A percentile compares a stretch with the other conserved stretches of the same genome.
These are phyloP conservation scores for Gnathonemus longibarbis DNA, from an alignment of 2,113 vertebrate species.

Conservation along the genomic window DNA sequence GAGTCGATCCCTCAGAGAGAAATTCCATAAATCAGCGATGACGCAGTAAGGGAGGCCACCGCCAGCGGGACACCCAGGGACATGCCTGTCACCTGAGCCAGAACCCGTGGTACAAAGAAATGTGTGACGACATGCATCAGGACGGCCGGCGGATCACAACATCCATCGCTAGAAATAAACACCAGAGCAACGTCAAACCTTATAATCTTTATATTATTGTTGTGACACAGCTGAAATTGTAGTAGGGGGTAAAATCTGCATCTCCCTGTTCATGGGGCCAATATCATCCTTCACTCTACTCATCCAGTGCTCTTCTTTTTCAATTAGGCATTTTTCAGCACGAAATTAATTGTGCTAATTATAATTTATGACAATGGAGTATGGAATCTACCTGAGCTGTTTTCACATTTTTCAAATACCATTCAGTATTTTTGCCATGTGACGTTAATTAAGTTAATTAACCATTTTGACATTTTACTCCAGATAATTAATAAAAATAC, in stretches of 20 bases:
- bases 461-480: slow-evolving; percentile 63
- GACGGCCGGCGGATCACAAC: neutral
- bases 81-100: neutral
- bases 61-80: neutral
- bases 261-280: neutral
- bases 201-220: neutral
- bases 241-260: neutral
- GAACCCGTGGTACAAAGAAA: neutral
- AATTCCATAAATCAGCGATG: neutral
- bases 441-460: slow-evolving; percentile 68
- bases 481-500: slow-evolving; percentile 66
- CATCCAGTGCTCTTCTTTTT: slow-evolving; percentile 27
- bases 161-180: neutral
- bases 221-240: neutral
- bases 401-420: slow-evolving; percentile 57
- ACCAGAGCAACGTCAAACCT: neutral
- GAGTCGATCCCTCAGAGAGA: neutral
- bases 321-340: slow-evolving; percentile 35
- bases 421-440: slow-evolving; percentile 46
- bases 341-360: slow-evolving; percentile 62
- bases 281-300: neutral
- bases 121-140: neutral
- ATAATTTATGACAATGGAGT: slow-evolving; percentile 53
- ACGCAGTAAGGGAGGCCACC: neutral
- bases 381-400: slow-evolving; percentile 46